These are phyloP conservation scores for Charina bottae DNA, from an alignment of 2,113 vertebrate species.

Conservation along the genomic window DNA sequence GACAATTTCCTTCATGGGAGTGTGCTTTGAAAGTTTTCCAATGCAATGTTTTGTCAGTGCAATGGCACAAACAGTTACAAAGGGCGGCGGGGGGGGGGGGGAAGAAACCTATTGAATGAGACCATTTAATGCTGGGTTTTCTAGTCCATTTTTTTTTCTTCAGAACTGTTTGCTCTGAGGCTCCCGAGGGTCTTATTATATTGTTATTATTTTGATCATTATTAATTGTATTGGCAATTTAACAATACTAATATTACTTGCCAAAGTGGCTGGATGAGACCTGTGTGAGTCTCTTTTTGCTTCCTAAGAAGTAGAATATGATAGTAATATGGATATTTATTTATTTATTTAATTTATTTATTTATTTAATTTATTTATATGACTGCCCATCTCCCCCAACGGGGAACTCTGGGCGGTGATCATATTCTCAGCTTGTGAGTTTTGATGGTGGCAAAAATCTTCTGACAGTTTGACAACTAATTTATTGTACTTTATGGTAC, in stretches of 20 bases:
- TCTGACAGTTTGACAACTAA: neutral
- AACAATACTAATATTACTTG: neutral
- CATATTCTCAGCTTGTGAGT: neutral
- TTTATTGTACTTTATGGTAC: neutral
- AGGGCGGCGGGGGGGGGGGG: neutral
- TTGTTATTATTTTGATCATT: neutral
- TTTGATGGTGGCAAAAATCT: neutral
- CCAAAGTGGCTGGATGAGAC: neutral
- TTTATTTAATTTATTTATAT: too few species aligned
- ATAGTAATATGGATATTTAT: neutral
- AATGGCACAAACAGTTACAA: neutral
- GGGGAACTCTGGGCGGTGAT: too few species aligned
- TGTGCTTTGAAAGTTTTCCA: neutral
- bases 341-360: too few species aligned
- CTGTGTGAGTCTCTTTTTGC: neutral
- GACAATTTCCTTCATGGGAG: neutral
- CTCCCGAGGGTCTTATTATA: neutral
- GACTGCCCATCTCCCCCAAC: too few species aligned
- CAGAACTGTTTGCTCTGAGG: neutral
- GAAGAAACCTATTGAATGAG: neutral
- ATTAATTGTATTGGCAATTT: neutral
- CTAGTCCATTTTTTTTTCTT: neutral
- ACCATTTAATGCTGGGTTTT: neutral
- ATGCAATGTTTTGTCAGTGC: neutral
- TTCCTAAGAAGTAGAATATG: neutral